Percentiles rank a stretch among this genome's conserved stretches.
Conservation (phyloP, 2,113 vertebrate genomes). For the Paraplagusia blochii region DNA sequence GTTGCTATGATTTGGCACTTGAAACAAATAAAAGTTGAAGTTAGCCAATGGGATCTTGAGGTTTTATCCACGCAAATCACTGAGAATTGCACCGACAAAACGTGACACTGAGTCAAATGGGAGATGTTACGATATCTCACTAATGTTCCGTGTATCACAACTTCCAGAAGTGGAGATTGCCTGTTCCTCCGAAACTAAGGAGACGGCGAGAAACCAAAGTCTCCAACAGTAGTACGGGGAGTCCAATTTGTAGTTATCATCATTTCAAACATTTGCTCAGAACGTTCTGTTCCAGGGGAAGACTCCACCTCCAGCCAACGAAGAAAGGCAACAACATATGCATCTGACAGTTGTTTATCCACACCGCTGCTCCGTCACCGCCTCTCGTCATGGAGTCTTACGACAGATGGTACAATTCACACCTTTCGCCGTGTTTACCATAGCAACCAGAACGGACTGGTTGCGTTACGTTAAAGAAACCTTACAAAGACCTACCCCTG, state of each 20-base stretch:
- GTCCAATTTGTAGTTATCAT: conserved; percentile 33
- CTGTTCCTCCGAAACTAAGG: not conserved
- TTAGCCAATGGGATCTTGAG: too few species aligned
- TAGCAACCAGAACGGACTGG: conserved; percentile 42
- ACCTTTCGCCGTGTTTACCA: conserved; percentile 33
- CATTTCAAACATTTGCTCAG: conserved; percentile 37
- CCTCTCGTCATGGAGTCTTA: conserved; percentile 16
- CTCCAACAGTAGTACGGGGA: conserved; percentile 18
- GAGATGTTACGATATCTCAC: not conserved
- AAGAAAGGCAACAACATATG: conserved; percentile 3
- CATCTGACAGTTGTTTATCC: conserved; percentile 30
- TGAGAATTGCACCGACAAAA: conserved; percentile 6
- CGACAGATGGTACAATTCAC: conserved; percentile 24
- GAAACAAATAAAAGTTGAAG: too few species aligned
- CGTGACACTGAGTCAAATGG: conserved; percentile 11
- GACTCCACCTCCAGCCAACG: conserved; percentile 3
- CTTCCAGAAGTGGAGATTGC: not conserved
- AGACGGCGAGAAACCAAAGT: not conserved
- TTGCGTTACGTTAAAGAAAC: conserved; percentile 12
- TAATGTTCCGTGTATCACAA: not conserved
- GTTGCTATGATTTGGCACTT: too few species aligned
- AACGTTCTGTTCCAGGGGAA: conserved; percentile 30
- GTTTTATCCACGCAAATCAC: too few species aligned
- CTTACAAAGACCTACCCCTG: not conserved
- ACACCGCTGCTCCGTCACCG: conserved; percentile 18